These are phyloP conservation scores for Schizothorax lantsangensis DNA, from an alignment of 2,797 vertebrate genomes.

Conservation along the genomic window DNA sequence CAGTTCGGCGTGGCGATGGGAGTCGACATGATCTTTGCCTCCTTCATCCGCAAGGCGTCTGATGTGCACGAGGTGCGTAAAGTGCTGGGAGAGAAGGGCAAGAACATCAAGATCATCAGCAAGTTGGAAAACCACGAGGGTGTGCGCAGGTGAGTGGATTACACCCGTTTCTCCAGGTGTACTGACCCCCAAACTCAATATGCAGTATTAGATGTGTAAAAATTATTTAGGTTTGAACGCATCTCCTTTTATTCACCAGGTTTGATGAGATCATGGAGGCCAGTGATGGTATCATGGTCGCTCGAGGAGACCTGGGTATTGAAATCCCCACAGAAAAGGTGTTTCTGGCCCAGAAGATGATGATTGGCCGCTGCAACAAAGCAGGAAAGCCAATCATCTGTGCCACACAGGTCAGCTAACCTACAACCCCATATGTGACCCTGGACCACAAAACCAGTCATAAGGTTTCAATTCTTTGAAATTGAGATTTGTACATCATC, in stretches of 20 bases:
- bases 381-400: slow-evolving; percentile 97
- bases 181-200: too few relatives aligned
- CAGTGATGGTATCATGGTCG: slow-evolving; percentile 98
- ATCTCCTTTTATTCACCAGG: slow-evolving; percentile 67
- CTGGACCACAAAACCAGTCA: neutral
- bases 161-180: neutral
- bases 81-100: slow-evolving; percentile 93
- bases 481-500: neutral
- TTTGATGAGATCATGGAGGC: slow-evolving; percentile 99
- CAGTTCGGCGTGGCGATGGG: slow-evolving; percentile 91
- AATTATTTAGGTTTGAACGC: neutral
- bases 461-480: neutral
- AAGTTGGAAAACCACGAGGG: slow-evolving; percentile 99
- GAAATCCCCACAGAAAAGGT: slow-evolving; percentile 98
- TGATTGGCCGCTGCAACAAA: slow-evolving; percentile 97
- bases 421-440: neutral
- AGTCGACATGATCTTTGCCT: slow-evolving; percentile 98
- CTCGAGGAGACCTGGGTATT: slow-evolving; percentile 95
- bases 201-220: neutral
- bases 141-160: slow-evolving; percentile 85
- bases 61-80: slow-evolving; percentile 93
- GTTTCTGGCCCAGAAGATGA: slow-evolving; percentile 98
- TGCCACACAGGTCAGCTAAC: slow-evolving; percentile 88
- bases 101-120: slow-evolving; percentile 99
- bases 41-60: slow-evolving; percentile 94